Base-by-base conservation (phyloP, 37 sponge, comb jelly and placozoan species). In the Cladorhizidae sp. region DNA sequence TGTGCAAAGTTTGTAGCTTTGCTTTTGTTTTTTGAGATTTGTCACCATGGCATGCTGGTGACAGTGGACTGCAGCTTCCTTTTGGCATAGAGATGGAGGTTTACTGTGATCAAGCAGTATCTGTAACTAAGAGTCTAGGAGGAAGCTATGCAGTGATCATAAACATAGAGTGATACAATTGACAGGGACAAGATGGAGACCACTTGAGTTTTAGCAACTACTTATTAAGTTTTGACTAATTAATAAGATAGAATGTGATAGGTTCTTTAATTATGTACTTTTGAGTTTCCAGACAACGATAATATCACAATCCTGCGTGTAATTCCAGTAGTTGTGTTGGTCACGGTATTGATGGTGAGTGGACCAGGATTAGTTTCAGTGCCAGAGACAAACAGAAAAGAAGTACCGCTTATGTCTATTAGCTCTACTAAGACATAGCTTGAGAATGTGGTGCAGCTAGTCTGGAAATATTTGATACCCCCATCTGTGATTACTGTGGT, bases 391-490 rank as follows among this genome's bases (percentile, higher is more conserved):
- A 84, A 95, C 17, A 95, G 68, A 51, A 70, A 75, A 43, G 86
- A 75, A 32, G 69, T 72, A 3, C 96, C 96, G 17, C 40, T 39
- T 1, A 75, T 21, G 43, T 95, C 96, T 45, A 42, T 52, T 79
- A 93, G 75, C 63, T 95, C 96, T 14, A 95, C 74, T 12, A 85
- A 83, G 56, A 95, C 82, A 0, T 65, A 74, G n/a, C 18, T 20
- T 14, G 85, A 80, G 79, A 89, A 95, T 7, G 73, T 45, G 25
- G 64, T 28, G 63, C 96, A 96, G 61, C 74, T 63, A 21, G 72
- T 55, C 62, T 93, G 91, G 59, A 93, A 96, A 80, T 93, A 96
- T 28, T 78, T 67, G 86, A 90, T 90, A 41, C 83, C 91, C 26
- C 85, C 96, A 57, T 90, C 81, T 0, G 72, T 64, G 0, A 92